phyloP scores from a whole-genome alignment of 2,888 invertebrate species.

The Andrena minutula region DNA sequence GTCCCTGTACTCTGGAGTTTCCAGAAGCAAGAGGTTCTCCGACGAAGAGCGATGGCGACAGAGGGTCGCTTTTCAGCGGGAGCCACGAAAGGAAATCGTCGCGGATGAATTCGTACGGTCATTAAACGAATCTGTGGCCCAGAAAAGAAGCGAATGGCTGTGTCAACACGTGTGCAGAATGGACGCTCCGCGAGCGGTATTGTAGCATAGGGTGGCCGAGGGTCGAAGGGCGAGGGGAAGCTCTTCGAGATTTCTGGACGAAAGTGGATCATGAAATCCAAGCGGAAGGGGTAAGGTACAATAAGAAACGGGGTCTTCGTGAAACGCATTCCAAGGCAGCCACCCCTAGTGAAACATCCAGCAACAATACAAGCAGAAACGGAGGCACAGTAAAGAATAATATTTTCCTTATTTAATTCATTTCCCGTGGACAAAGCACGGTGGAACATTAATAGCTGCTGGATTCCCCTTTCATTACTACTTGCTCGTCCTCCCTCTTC shows the following conservation, averaged over 20 bases:
- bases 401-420: no score
- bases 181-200: not conserved
- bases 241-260: not conserved
- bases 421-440: no score
- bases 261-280: conserved; percentile 3
- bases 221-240: no score
- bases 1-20: no score
- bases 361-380: not conserved
- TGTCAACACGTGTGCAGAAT: conserved; percentile 13
- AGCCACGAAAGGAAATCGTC: not conserved
- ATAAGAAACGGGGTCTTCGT: no score
- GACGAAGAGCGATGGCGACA: not conserved
- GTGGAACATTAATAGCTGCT: no score
- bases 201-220: not conserved
- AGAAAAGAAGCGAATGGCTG: conserved; percentile 4
- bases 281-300: not conserved
- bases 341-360: not conserved
- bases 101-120: not conserved
- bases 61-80: not conserved
- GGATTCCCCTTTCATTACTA: no score
- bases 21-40: no score
- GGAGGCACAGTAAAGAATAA: no score
- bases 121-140: conserved; percentile 14
- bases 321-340: not conserved
- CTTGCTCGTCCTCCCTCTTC: not conserved